A percentile compares a stretch with the other conserved stretches of the same genome.
These are phyloP conservation scores for Urocynchramus pylzowi DNA, from an alignment of 2,113 vertebrate genomes.

Conservation along the genomic window DNA sequence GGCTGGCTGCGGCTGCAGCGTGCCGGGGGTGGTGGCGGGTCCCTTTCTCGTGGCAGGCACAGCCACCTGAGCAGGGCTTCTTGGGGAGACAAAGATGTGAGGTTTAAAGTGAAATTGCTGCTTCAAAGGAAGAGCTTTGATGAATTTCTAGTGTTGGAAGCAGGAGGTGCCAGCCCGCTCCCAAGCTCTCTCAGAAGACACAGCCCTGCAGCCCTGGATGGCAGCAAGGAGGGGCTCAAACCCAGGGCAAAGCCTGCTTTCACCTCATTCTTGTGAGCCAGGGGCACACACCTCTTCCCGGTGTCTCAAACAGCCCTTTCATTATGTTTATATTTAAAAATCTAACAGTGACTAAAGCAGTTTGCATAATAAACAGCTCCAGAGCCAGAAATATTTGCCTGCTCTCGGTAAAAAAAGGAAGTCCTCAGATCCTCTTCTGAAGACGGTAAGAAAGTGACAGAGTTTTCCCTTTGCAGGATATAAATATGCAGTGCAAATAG, in stretches of 20 bases:
- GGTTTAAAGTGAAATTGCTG: not conserved
- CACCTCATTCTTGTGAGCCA: not conserved
- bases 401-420: constrained; percentile 50
- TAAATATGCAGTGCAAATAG: constrained; percentile 64
- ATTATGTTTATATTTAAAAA: constrained; percentile 42
- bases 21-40: not conserved
- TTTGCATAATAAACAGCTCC: constrained; percentile 59
- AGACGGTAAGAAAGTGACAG: constrained; percentile 39
- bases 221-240: not conserved
- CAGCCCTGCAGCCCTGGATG: rapidly evolving
- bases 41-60: not conserved
- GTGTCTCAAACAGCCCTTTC: not conserved
- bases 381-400: constrained; percentile 55
- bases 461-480: constrained; percentile 34
- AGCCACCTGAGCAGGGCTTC: not conserved
- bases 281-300: not conserved
- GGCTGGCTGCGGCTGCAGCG: not conserved
- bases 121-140: not conserved
- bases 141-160: not conserved
- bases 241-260: not conserved
- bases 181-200: not conserved
- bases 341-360: constrained; percentile 34
- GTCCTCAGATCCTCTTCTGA: constrained; percentile 63
- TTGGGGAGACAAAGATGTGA: not conserved
- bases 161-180: not conserved